Base-by-base conservation (phyloP, 2,888 invertebrate species). In the Gastracanthus pulcherrimus region DNA sequence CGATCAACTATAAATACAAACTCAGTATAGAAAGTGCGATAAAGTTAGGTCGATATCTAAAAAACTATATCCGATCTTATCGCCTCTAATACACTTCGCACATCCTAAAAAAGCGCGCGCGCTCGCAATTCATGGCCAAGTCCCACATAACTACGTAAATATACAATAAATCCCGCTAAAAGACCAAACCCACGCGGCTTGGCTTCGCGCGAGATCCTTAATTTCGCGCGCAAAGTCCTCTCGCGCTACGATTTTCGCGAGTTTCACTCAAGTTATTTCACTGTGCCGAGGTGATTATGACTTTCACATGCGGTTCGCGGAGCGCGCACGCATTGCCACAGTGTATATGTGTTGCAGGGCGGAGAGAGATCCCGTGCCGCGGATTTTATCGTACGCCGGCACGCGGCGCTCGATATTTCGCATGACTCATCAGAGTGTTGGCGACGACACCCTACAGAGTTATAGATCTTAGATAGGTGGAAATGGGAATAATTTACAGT, bases 251-350 rank as follows among this genome's bases (percentile, higher is more conserved):
- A 58, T 62, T 67, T 67, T 41, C 79, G 48, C 64, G 36, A 81
- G 80, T 81, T 81, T 76, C 80, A 81, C 80, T 31, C 11, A 26
- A 81, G 76, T 71, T 58, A 71, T 76, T 81, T 58, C 75, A 58
- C 38, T n/a, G 75, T 23, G 51, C 45, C 38, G 45, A 64, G 71
- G 60, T 67, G 66, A 76, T 81, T 81, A 76, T 34, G 81, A 76
- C 81, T 81, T 81, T 81, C 81, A 76, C 81, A 23, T 71, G 80
- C 31, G 45, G 26, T 41, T 26, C 23, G 19, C n/a, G n/a, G n/a
- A n/a, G n/a, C n/a, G 38, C 34, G 29, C 66, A 58, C 75, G 36
- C 66, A 78, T 58, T 41, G 51, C 51, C 9, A 7, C 6, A 19
- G n/a, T 45, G 3, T 45, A 6, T 45, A 11, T 45, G 45, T 45